Evolutionary conservation across 2,888 invertebrate species (phyloP).

Genomic region (Leucophora obtusa): DNA sequence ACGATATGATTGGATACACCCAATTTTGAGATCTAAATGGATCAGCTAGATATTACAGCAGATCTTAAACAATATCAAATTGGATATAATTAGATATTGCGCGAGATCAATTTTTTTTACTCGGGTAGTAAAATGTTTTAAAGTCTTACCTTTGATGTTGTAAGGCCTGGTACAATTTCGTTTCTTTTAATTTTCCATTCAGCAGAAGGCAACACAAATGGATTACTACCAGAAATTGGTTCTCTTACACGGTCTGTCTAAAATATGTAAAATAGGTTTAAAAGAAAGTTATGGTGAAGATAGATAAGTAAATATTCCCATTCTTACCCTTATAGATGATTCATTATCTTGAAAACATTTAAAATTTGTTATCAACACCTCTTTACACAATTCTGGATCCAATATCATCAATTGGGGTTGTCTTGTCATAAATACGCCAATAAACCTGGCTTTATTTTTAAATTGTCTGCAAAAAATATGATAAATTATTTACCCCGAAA

Average conservation of each 20-base stretch:
- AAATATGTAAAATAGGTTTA: neutral
- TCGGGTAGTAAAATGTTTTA: too few species aligned
- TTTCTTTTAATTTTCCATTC: slow-evolving; percentile 79
- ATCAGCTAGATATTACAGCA: too few species aligned
- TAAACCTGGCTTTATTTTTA: slow-evolving; percentile 68
- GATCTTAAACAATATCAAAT: too few species aligned
- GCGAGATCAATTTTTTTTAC: too few species aligned
- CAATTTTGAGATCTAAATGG: too few species aligned
- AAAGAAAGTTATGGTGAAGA: neutral
- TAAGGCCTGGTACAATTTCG: slow-evolving; percentile 79
- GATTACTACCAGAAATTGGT: slow-evolving; percentile 65
- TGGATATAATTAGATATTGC: too few species aligned
- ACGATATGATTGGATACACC: too few species aligned
- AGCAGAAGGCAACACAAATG: slow-evolving; percentile 68
- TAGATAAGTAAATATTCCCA: neutral
- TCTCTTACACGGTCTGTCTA: slow-evolving; percentile 58
- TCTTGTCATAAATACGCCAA: slow-evolving; percentile 78
- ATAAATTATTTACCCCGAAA: neutral
- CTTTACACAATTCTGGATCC: slow-evolving; percentile 76
- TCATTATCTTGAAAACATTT: slow-evolving; percentile 74
- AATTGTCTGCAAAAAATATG: slow-evolving; percentile 69
- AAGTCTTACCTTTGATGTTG: slow-evolving; percentile 76
- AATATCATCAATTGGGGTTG: slow-evolving; percentile 76
- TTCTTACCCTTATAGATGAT: slow-evolving; percentile 67
- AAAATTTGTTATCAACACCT: slow-evolving; percentile 78